Conservation (phyloP, 92 coral and sea anemone genomes). For the Umimayanthus chanpuru region DNA sequence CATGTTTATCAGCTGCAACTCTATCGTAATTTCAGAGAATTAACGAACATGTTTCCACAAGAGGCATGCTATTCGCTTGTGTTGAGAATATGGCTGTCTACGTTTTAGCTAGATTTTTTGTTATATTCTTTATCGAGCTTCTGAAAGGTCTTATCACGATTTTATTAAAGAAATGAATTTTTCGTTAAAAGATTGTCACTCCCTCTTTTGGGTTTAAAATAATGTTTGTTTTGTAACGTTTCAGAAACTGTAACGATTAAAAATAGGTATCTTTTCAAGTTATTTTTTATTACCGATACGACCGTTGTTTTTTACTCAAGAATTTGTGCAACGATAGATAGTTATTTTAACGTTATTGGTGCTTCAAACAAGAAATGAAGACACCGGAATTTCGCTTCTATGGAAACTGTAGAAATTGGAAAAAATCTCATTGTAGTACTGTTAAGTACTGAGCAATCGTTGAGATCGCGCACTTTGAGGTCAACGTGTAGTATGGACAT, state of each 20-base stretch:
- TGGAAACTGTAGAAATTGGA: slow-evolving; percentile 30
- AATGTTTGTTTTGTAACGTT: slow-evolving; percentile 28
- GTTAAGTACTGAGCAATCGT: slow-evolving; percentile 18
- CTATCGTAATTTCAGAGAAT: neutral
- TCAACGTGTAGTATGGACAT: slow-evolving; percentile 10
- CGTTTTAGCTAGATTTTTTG: neutral
- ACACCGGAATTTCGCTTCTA: neutral
- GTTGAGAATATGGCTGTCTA: neutral
- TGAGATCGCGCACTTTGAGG: neutral
- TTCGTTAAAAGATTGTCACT: slow-evolving; percentile 3
- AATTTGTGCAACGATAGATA: slow-evolving; percentile 11
- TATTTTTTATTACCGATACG: slow-evolving; percentile 38
- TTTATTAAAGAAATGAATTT: neutral
- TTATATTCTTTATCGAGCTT: neutral
- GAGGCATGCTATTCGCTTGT: neutral
- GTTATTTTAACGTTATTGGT: slow-evolving; percentile 37
- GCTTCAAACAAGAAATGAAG: slow-evolving; percentile 9
- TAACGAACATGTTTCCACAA: neutral
- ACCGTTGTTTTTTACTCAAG: slow-evolving; percentile 29
- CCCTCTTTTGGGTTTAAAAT: neutral
- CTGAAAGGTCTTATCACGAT: neutral
- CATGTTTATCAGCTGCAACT: slow-evolving; percentile 6
- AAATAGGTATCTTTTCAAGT: slow-evolving; percentile 31
- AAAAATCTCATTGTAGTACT: slow-evolving; percentile 18
- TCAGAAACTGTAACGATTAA: neutral